Conservation (phyloP, 2,113 vertebrate genomes). For the Bettongia penicillata region DNA sequence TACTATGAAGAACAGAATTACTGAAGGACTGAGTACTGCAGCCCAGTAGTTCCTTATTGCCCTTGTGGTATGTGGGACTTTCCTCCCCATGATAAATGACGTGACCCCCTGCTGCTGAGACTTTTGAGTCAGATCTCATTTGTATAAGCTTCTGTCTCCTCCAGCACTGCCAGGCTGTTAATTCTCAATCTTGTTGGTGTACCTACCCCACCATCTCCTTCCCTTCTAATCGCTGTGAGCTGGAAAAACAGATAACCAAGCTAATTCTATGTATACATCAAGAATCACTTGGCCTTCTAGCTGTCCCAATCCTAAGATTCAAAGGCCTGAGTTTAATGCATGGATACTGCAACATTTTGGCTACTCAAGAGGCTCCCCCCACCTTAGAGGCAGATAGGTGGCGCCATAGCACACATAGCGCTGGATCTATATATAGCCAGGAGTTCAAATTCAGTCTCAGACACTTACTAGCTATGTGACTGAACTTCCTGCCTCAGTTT, state of each 20-base stretch:
- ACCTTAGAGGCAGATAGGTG: background rate
- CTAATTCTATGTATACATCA: background rate
- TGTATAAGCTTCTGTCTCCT: background rate
- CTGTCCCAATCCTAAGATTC: background rate
- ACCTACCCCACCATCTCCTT: background rate
- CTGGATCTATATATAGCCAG: background rate
- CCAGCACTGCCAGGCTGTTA: background rate
- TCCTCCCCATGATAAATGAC: background rate
- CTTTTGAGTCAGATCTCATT: background rate
- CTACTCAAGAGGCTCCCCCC: background rate
- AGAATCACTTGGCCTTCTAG: background rate
- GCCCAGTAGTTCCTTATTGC: background rate
- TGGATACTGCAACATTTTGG: background rate
- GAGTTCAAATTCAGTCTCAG: background rate
- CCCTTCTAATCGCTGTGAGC: background rate
- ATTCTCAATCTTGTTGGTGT: background rate
- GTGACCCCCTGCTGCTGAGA: background rate
- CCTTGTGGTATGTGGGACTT: background rate
- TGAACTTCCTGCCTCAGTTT: background rate
- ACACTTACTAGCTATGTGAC: background rate
- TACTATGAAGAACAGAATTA: background rate
- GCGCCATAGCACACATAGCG: background rate
- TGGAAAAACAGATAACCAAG: background rate
- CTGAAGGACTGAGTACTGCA: background rate
- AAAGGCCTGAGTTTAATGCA: background rate